Evolutionary conservation across 2,888 invertebrate genomes (phyloP), one percentile per base, ranked within the genome.

Genomic region (Bembecia ichneumoniformis): DNA sequence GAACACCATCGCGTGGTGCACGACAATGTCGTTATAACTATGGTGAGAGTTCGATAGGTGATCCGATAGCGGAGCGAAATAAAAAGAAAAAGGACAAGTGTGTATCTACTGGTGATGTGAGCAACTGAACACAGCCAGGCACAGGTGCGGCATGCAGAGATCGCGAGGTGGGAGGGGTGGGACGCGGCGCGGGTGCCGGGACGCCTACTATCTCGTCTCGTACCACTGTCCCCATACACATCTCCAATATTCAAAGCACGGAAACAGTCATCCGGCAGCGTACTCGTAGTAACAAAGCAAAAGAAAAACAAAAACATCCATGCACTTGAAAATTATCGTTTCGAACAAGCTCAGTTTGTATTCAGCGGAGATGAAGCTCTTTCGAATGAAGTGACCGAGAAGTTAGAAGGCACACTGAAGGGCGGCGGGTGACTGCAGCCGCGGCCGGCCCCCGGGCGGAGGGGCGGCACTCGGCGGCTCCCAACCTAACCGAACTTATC

Each of bases 71-170:
- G 80, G 83, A 84, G 84, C 82, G 71, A 83, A 75, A 74, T 64
- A 76, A 79, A 75, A 74, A 71, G 66, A 82, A 82, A 82, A 80
- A 64, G 77, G 79, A 77, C 71, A 64, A 71, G 76, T 80, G 83
- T 83, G 82, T 83, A 78, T 82, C 83, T 86, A 84, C 81, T 77
- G 75, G 84, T 86, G 86, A 84, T 80, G 83, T 87, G 84, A 84
- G 87, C 87, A 86, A 87, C 84, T 78, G 79, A 87, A 86, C 82
- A 87, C 86, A 87, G 87, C 87, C 84, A 87, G 87, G 86, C 87
- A 82, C 79, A 78, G 81, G 82, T 83, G 82, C 81, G 80, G 73
- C 77, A 77, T 75, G 78, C 75, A 77, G 66, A 74, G 77, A 76
- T 79, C 79, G 82, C 81, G 83, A 77, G 82, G 81, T 74, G 79